phyloP scores from a whole-genome alignment of 2,113 vertebrate species.

The Echinops telfairi region DNA sequence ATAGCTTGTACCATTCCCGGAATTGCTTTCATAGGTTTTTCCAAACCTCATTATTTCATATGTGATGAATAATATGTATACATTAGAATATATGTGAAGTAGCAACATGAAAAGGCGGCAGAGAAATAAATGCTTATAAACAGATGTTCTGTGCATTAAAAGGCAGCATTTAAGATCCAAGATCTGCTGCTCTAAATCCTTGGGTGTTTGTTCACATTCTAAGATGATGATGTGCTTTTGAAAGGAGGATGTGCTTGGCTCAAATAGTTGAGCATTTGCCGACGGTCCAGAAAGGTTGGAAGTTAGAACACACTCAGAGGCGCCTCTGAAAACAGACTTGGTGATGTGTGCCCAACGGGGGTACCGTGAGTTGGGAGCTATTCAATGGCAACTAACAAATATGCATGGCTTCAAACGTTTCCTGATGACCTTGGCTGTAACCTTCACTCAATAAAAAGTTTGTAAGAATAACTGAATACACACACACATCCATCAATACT shows the following conservation, averaged over 20 bases:
- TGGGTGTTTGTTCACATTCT: not conserved
- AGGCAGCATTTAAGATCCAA: slow-evolving; percentile 18
- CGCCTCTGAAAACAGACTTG: not conserved
- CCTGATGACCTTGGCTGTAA: too few relatives aligned
- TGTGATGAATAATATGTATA: not conserved
- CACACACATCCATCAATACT: not conserved
- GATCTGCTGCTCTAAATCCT: slow-evolving; percentile 15
- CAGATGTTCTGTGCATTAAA: not conserved
- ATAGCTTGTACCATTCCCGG: not conserved
- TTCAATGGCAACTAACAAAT: not conserved
- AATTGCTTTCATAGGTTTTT: slow-evolving; percentile 37
- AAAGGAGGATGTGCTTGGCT: not conserved
- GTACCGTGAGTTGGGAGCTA: not conserved
- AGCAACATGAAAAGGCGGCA: slow-evolving; percentile 16
- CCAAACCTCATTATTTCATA: slow-evolving; percentile 3
- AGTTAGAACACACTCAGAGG: not conserved
- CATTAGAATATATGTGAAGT: not conserved
- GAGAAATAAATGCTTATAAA: not conserved
- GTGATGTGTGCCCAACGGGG: too few relatives aligned
- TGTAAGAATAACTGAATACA: slow-evolving; percentile 17
- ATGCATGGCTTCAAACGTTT: too few relatives aligned
- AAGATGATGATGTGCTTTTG: not conserved
- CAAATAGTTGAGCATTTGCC: not conserved
- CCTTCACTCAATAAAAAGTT: too few relatives aligned
- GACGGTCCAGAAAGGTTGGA: not conserved